Evolutionary conservation across 2,888 invertebrate genomes (phyloP).

Genomic region (Cartodere bifasciata): DNA sequence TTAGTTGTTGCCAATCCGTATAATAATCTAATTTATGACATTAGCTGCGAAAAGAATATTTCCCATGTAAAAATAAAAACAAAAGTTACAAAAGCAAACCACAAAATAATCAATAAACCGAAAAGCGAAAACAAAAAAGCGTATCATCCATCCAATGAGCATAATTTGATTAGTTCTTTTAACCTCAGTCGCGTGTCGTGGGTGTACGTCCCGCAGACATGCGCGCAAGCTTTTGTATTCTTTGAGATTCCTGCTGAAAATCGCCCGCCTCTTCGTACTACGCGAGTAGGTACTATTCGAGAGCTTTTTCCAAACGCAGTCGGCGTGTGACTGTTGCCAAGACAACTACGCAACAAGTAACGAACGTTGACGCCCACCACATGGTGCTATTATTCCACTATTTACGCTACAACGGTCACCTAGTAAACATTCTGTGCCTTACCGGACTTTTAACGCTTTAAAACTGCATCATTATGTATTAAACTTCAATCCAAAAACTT

Average conservation of each 20-base stretch:
- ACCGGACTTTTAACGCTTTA: too few species aligned
- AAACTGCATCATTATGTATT: too few species aligned
- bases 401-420: slow-evolving; percentile 5
- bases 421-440: too few species aligned
- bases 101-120: slow-evolving; percentile 7
- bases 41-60: too few species aligned
- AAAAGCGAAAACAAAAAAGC: too few species aligned
- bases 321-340: slow-evolving; percentile 30
- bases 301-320: slow-evolving; percentile 23
- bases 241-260: slow-evolving; percentile 7
- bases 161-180: slow-evolving; percentile 8
- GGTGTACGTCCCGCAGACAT: slow-evolving; percentile 27
- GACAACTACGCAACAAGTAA: slow-evolving; percentile 26
- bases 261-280: slow-evolving; percentile 10
- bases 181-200: slow-evolving; percentile 28
- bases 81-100: slow-evolving; percentile 8
- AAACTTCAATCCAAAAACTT: too few species aligned
- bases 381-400: slow-evolving; percentile 20
- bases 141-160: slow-evolving; percentile 8
- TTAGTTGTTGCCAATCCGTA: too few species aligned
- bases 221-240: slow-evolving; percentile 24
- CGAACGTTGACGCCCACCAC: slow-evolving; percentile 25
- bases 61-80: slow-evolving; percentile 1
- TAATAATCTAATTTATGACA: too few species aligned
- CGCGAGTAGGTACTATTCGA: slow-evolving; percentile 6